Percentiles rank a stretch among this genome's conserved stretches.
Conservation (phyloP, 2,797 vertebrate species). For the Odontamblyopus lacepedii region DNA sequence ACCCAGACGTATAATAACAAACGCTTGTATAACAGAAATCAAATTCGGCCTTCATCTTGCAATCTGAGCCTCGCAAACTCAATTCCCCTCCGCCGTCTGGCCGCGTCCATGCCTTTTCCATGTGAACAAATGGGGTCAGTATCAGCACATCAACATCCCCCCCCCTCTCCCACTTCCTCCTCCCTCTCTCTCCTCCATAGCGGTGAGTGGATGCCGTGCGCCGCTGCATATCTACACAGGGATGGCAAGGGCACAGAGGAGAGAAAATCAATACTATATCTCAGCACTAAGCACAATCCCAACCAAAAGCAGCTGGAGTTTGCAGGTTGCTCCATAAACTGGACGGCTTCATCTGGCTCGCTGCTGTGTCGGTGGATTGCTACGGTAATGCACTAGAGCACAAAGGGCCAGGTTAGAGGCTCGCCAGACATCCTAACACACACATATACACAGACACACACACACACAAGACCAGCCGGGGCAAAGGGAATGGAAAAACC, state of each 20-base stretch:
- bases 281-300: constrained; percentile 82
- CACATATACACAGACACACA: constrained; percentile 29
- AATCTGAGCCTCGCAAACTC: constrained; percentile 60
- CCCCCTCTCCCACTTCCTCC: too few relatives aligned
- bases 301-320: constrained; percentile 81
- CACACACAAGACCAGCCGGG: constrained; percentile 18
- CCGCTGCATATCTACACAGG: constrained; percentile 74
- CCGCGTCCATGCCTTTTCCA: constrained; percentile 56
- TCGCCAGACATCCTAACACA: constrained; percentile 51
- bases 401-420: constrained; percentile 59
- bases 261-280: constrained; percentile 82
- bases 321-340: constrained; percentile 81
- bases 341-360: constrained; percentile 80
- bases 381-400: constrained; percentile 69
- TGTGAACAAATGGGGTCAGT: constrained; percentile 81
- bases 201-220: constrained; percentile 72
- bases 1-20: constrained; percentile 54
- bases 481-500: constrained; percentile 31
- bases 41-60: constrained; percentile 63
- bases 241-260: constrained; percentile 77
- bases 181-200: constrained; percentile 24
- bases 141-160: constrained; percentile 73
- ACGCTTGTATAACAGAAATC: constrained; percentile 65
- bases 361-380: constrained; percentile 69
- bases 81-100: constrained; percentile 55